Evolutionary conservation across 1,140 invertebrate species (phyloP), one percentile per base, ranked within the genome.

Genomic region (Ostrea edulis): DNA sequence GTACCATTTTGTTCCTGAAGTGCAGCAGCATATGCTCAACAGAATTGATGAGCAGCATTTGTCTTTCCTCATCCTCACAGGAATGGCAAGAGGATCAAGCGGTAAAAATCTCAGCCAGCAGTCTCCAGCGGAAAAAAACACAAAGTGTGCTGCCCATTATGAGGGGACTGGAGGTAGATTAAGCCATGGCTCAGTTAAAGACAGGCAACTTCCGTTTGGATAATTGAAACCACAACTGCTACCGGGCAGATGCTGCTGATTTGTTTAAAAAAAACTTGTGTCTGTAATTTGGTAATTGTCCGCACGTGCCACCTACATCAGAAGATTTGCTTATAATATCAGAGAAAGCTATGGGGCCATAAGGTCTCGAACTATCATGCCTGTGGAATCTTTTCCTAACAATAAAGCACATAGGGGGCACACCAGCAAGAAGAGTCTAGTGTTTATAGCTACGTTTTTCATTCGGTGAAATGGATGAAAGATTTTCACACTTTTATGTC

Each of bases 171-270:
- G 11, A 29, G 68, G 68, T 25, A 25, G 25, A 77, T 77, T 29
- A 77, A 77, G 68, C 68, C 29, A 77, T 77, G 68, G 8, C 68
- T 77, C 68, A 22, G 14, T 77, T 77, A 35, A 77, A 77, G 68
- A 77, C 68, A 77, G 14, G 68, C 22, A 77, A 77, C 68, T 77
- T 77, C 68, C 68, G 68, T 9, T 77, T 29, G 29, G 68, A 77
- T 77, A 77, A 77, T 77, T 77, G 68, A 77, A 77, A 77, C 68
- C 68, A 77, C 68, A 25, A 77, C 68, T 77, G 68, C 68, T 77
- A 14, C 8, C 12, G 8, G 68, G 68, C 68, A 77, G 68, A 77
- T 77, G 68, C 25, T 77, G 65, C 68, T 11, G 29, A 77, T 77
- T 77, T 77, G 68, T 77, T 77, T 77, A 44, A 77, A 77, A 77